Base-by-base conservation (phyloP, 2,888 invertebrate species). In the Romanomermis culicivorax region DNA sequence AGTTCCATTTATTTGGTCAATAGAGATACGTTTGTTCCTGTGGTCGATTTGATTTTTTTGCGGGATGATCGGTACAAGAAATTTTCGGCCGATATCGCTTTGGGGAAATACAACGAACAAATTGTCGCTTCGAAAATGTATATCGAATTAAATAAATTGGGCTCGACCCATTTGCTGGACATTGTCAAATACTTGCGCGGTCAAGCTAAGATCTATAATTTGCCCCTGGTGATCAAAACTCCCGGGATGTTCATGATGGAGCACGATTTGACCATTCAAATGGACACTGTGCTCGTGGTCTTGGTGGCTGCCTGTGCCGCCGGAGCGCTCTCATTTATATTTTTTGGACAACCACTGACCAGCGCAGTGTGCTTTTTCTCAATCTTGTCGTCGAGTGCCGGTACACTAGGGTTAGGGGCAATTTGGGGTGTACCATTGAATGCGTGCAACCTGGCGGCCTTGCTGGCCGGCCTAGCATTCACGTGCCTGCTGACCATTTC, bases 21-120 rank as follows among this genome's bases (percentile, higher is more conserved):
- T 29, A 52, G 60, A 61, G 66, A 68, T 53, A 68, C 67, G 0
- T 63, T 66, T 52, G 65, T 67, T 20, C 65, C 66, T 1, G 62
- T 67, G 1, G 62, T 68, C 52, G 64, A 63, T 52, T 59, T 66
- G 52, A 63, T 68, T 24, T 67, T 68, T 56, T 59, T 67, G 43
- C 50, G 59, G 17, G 59, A 55, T 36, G 29, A 25, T 20, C 59
- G 57, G 1, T 66, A 63, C 57, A 55, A 58, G 48, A 59, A 61
- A 55, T 67, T 61, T 55, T 51, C 63, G 4, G 58, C 61, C 2
- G 67, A 67, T 56, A 58, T 67, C 54, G 59, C 60, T 30, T 61
- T 63, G 58, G 64, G 63, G 53, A 55, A 61, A 29, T 63, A 60
- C 56, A 63, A 63, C 52, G 61, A 62, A 2, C 60, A 63, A 42